A percentile compares a stretch with the other conserved stretches of the same genome.
phyloP scores from a whole-genome alignment of 2,113 vertebrate genomes.

The Ardeotis arabs region DNA sequence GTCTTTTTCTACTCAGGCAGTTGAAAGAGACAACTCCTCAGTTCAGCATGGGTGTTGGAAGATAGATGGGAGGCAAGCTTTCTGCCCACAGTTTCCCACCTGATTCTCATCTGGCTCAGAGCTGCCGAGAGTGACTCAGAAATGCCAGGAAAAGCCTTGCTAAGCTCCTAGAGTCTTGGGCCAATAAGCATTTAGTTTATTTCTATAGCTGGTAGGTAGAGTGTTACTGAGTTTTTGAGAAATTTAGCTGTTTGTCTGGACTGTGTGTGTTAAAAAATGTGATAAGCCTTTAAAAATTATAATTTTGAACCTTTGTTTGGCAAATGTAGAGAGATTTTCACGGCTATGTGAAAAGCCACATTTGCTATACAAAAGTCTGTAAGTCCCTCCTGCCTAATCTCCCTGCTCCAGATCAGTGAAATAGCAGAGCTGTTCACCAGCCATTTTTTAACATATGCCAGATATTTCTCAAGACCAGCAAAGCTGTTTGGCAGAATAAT shows the following conservation, averaged over 20 bases:
- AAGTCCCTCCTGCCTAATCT: constrained; percentile 14
- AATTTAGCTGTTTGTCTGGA: background rate
- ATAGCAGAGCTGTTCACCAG: background rate
- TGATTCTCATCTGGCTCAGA: background rate
- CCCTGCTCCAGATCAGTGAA: background rate
- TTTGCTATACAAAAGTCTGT: background rate
- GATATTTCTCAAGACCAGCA: background rate
- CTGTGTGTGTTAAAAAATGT: background rate
- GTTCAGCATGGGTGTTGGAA: background rate
- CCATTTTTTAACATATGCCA: background rate
- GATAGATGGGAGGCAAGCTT: background rate
- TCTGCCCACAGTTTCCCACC: background rate
- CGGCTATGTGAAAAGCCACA: background rate
- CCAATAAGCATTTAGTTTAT: background rate
- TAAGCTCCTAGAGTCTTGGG: background rate
- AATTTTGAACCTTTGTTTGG: background rate
- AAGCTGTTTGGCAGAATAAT: constrained; percentile 10
- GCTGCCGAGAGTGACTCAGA: background rate
- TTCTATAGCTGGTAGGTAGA: background rate
- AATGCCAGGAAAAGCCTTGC: background rate
- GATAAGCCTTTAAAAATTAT: background rate
- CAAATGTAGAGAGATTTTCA: background rate
- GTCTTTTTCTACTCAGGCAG: accelerated
- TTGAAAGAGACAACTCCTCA: background rate
- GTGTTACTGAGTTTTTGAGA: background rate